phyloP scores from a whole-genome alignment of 2,888 invertebrate species.

The Acanthosoma haemorrhoidale region DNA sequence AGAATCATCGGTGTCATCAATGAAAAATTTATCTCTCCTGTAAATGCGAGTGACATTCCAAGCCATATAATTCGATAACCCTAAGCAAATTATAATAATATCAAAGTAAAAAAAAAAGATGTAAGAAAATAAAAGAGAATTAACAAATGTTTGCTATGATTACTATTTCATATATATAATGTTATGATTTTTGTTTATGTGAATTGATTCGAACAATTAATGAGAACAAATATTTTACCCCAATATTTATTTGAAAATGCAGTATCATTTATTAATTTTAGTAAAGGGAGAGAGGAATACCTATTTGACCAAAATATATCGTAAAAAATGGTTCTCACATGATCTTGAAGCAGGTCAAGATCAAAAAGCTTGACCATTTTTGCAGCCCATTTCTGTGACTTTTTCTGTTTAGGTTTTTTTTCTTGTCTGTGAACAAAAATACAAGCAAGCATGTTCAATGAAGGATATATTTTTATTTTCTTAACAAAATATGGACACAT shows the following conservation, averaged over 20 bases:
- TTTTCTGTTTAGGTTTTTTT: conserved; percentile 13
- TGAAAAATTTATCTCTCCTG: conserved; percentile 65
- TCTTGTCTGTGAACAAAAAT: not conserved
- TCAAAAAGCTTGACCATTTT: conserved; percentile 56
- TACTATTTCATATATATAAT: no score
- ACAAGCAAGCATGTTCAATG: not conserved
- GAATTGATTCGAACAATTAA: no score
- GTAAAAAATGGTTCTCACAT: no score
- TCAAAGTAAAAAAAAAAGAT: not conserved
- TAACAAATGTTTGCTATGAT: no score
- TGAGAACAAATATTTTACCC: no score
- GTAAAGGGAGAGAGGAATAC: no score
- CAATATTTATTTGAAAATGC: no score
- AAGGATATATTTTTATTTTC: no score
- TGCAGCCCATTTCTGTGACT: conserved; percentile 25
- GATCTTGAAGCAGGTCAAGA: conserved; percentile 60
- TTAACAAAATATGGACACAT: no score
- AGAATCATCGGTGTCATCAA: conserved; percentile 62
- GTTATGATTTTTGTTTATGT: no score
- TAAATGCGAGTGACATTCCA: conserved; percentile 62
- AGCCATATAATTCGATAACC: conserved; percentile 60
- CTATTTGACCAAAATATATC: no score
- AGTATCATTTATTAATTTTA: no score
- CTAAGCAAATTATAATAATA: not conserved
- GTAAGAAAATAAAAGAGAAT: not conserved